Conservation (phyloP, 2,888 invertebrate species). For the Ypsolopha sequella region DNA sequence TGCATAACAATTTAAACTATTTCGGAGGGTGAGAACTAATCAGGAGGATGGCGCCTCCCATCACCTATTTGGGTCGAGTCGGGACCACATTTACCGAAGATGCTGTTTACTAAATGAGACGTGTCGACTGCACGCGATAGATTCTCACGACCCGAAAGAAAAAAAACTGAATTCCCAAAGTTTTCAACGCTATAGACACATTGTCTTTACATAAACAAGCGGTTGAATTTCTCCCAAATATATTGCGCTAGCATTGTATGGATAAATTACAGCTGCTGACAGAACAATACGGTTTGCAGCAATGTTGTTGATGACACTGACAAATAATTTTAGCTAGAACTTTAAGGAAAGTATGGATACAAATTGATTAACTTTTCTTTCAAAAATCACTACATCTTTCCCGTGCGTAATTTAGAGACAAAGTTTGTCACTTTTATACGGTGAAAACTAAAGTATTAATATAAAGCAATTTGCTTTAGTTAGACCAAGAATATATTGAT, state of each 20-base stretch:
- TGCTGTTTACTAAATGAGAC: slow-evolving; percentile 57
- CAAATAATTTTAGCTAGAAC: too few relatives aligned
- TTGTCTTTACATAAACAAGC: slow-evolving; percentile 58
- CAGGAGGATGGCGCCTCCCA: not conserved
- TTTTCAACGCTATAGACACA: slow-evolving; percentile 59
- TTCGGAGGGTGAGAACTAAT: slow-evolving; percentile 1
- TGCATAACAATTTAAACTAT: not conserved
- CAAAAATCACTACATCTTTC: too few relatives aligned
- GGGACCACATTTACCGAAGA: slow-evolving; percentile 19
- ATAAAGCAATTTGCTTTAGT: too few relatives aligned
- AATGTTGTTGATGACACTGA: too few relatives aligned
- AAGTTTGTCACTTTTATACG: too few relatives aligned
- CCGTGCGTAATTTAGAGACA: not conserved
- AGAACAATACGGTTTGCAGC: too few relatives aligned
- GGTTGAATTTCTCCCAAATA: slow-evolving; percentile 45
- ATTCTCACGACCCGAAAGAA: slow-evolving; percentile 58
- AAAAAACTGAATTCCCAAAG: slow-evolving; percentile 48
- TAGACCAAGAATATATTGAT: too few relatives aligned
- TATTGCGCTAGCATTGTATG: slow-evolving; percentile 25
- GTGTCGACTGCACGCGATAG: slow-evolving; percentile 46
- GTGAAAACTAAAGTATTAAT: too few relatives aligned
- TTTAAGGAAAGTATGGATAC: too few relatives aligned
- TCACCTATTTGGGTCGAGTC: not conserved
- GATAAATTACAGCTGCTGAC: slow-evolving; percentile 12
- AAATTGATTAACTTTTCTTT: too few relatives aligned